Evolutionary conservation across 2,888 invertebrate species (phyloP).

Genomic region (Leistus spinibarbis): DNA sequence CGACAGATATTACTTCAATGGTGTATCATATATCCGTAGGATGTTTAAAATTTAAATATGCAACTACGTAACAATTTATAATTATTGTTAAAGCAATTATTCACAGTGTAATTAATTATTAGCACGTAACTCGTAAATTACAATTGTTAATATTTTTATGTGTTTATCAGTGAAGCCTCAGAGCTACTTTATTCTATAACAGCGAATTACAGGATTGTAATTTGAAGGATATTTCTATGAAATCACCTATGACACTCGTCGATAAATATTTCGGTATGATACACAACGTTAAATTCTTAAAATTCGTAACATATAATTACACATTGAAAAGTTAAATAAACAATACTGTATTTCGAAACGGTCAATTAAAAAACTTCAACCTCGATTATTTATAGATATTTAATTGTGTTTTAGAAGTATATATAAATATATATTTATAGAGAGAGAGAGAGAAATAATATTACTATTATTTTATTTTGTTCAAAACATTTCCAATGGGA

Average conservation of each 20-base stretch:
- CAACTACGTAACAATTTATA: neutral
- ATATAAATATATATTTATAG: no score
- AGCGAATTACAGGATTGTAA: no score
- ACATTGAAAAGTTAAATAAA: neutral
- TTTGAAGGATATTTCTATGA: no score
- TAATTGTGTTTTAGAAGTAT: neutral
- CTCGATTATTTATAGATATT: neutral
- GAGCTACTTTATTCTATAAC: no score
- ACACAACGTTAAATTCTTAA: neutral
- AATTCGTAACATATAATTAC: neutral
- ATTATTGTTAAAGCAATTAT: neutral
- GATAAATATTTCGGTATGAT: neutral
- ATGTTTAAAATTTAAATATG: neutral
- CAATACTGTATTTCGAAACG: neutral
- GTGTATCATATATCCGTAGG: neutral
- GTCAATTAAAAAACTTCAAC: neutral
- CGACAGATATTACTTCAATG: neutral
- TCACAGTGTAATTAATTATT: neutral
- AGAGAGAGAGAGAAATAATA: no score
- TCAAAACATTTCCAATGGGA: no score
- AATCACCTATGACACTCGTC: neutral
- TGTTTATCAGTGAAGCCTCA: no score
- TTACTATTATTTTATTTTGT: no score
- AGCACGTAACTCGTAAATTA: neutral
- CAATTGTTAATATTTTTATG: no score